Percentiles rank a stretch among this genome's conserved stretches.
Conservation (phyloP, 2,888 invertebrate genomes). For the Drosophila fulvimacula region DNA sequence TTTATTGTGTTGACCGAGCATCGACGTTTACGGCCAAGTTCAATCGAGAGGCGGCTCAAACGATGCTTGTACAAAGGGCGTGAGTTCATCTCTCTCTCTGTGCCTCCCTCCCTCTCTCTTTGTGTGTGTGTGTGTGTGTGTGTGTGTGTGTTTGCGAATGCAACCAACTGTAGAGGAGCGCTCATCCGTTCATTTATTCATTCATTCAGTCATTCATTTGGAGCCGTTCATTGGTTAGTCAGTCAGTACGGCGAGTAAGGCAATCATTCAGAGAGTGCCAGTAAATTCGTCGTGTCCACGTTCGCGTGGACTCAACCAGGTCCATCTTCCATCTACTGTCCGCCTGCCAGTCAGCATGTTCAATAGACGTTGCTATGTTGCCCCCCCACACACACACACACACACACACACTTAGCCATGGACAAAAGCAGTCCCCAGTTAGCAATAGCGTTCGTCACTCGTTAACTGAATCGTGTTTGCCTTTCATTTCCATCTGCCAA, state of each 20-base stretch:
- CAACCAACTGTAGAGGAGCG: conserved; percentile 76
- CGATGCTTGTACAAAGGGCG: background rate
- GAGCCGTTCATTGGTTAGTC: conserved; percentile 77
- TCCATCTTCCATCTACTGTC: conserved; percentile 17
- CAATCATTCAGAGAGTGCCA: conserved; percentile 71
- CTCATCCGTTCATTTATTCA: conserved; percentile 80
- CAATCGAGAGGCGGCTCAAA: conserved; percentile 54
- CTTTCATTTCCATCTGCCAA: conserved; percentile 78
- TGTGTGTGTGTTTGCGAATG: conserved; percentile 69
- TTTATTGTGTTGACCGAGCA: conserved; percentile 67
- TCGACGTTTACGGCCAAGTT: conserved; percentile 58
- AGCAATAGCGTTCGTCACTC: conserved; percentile 78
- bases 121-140: conserved; percentile 8
- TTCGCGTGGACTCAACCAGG: conserved; percentile 30
- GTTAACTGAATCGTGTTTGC: conserved; percentile 80
- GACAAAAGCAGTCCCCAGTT: conserved; percentile 71
- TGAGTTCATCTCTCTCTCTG: background rate
- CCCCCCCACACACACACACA: conserved; percentile 16
- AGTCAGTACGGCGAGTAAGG: conserved; percentile 69
- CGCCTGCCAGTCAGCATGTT: conserved; percentile 54
- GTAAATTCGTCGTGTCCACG: conserved; percentile 33
- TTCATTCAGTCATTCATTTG: conserved; percentile 79
- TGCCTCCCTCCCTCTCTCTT: background rate
- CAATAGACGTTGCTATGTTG: conserved; percentile 63
- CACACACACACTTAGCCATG: conserved; percentile 1